phyloP scores from a whole-genome alignment of 1,140 invertebrate species.

The Lordiphosa stackelbergi region DNA sequence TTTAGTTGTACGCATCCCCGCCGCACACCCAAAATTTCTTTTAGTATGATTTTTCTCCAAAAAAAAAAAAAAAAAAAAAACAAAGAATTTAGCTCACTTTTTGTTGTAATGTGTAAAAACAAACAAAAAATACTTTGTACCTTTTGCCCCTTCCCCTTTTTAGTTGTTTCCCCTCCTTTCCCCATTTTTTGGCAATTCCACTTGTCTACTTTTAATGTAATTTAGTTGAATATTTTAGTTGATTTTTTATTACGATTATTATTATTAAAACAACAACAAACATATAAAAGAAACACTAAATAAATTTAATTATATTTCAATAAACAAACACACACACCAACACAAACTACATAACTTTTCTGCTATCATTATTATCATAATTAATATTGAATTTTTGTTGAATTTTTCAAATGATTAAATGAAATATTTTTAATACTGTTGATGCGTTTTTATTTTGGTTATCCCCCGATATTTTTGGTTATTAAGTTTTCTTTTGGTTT shows the following conservation, averaged over 20 bases:
- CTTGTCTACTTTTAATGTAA: slow-evolving; percentile 73
- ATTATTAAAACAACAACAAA: slow-evolving; percentile 35
- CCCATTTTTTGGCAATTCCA: slow-evolving; percentile 50
- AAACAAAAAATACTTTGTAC: slow-evolving; percentile 56
- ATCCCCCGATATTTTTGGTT: background rate
- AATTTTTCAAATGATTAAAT: slow-evolving; percentile 76
- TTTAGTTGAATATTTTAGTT: slow-evolving; percentile 77
- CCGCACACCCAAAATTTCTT: slow-evolving; percentile 15
- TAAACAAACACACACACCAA: slow-evolving; percentile 32
- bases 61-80: slow-evolving; percentile 25
- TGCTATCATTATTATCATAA: slow-evolving; percentile 71
- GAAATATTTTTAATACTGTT: slow-evolving; percentile 65
- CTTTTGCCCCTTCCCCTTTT: slow-evolving; percentile 32
- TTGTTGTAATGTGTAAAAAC: slow-evolving; percentile 67
- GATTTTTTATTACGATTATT: slow-evolving; percentile 74
- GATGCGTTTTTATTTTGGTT: slow-evolving; percentile 26
- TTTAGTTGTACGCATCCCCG: slow-evolving; percentile 5
- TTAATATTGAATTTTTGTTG: slow-evolving; percentile 76
- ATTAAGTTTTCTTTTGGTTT: slow-evolving; percentile 22
- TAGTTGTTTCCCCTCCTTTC: slow-evolving; percentile 13
- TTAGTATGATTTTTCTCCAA: slow-evolving; percentile 29
- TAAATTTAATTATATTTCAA: slow-evolving; percentile 67
- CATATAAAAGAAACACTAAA: slow-evolving; percentile 51
- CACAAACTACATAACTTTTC: slow-evolving; percentile 38
- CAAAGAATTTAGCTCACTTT: slow-evolving; percentile 58